phyloP scores from a whole-genome alignment of 2,797 vertebrate species.

The Oryzias sinensis region DNA sequence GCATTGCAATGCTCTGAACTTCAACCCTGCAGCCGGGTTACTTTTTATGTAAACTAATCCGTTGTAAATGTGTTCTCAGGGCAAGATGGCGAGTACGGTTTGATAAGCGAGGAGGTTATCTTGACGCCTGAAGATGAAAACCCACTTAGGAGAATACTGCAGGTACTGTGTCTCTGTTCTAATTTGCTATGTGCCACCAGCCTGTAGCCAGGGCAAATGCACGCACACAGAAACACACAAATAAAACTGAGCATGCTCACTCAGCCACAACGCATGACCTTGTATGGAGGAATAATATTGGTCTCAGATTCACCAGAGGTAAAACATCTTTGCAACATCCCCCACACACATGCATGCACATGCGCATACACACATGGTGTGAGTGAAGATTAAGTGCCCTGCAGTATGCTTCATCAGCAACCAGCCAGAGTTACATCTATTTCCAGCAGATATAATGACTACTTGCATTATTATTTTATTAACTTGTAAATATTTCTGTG shows the following conservation, averaged over 20 bases:
- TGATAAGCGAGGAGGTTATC: constrained; percentile 76
- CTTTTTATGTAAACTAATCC: constrained; percentile 28
- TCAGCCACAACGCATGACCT: constrained; percentile 60
- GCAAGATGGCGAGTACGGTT: constrained; percentile 76
- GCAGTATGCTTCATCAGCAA: constrained; percentile 16
- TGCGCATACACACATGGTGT: constrained; percentile 28
- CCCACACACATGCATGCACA: constrained; percentile 23
- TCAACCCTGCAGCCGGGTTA: constrained; percentile 40
- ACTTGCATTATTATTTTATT: neutral
- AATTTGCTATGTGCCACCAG: constrained; percentile 13
- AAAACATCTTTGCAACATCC: constrained; percentile 45
- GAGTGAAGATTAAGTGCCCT: constrained; percentile 23
- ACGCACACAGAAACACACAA: constrained; percentile 25
- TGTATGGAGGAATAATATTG: constrained; percentile 59
- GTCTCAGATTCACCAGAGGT: constrained; percentile 62
- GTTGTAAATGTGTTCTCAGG: constrained; percentile 59
- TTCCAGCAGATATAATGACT: constrained; percentile 12
- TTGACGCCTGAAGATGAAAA: constrained; percentile 79
- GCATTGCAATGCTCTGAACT: constrained; percentile 8
- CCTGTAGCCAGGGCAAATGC: constrained; percentile 17
- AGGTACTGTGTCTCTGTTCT: constrained; percentile 64
- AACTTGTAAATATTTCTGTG: neutral
- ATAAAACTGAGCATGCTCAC: constrained; percentile 45
- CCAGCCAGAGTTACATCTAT: constrained; percentile 12
- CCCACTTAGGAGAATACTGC: constrained; percentile 82